Conservation (phyloP, 2,888 invertebrate genomes). For the Protodeltote pygarga region DNA sequence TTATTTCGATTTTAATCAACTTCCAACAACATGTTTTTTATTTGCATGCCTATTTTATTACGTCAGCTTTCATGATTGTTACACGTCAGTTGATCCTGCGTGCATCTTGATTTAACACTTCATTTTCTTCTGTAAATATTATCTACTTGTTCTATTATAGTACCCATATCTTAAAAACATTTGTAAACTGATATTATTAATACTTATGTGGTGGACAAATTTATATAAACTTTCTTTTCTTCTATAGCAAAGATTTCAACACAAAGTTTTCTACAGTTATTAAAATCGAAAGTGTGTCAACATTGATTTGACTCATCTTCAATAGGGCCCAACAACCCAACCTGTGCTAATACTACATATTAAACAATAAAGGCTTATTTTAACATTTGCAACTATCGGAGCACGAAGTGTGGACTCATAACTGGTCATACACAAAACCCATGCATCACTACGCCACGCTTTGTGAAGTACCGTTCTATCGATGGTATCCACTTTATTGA, state of each 20-base stretch:
- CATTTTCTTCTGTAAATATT: slow-evolving; percentile 20
- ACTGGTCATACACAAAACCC: slow-evolving; percentile 38
- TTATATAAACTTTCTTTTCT: too few species aligned
- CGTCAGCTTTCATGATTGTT: slow-evolving; percentile 2
- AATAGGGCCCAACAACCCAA: slow-evolving; percentile 33
- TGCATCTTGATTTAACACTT: slow-evolving; percentile 16
- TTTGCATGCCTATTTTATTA: slow-evolving; percentile 1
- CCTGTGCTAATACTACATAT: slow-evolving; percentile 22
- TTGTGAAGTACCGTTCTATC: slow-evolving; percentile 62
- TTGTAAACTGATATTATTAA: too few species aligned
- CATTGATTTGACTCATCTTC: background rate
- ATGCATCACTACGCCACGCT: slow-evolving; percentile 41
- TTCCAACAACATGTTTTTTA: slow-evolving; percentile 33
- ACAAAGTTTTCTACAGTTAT: too few species aligned
- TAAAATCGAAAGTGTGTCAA: background rate
- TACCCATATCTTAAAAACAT: too few species aligned
- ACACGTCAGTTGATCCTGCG: slow-evolving; percentile 1
- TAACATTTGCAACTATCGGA: slow-evolving; percentile 47
- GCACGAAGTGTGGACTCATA: slow-evolving; percentile 38
- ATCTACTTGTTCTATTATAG: slow-evolving; percentile 1
- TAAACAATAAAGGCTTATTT: slow-evolving; percentile 40
- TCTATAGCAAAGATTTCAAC: too few species aligned
- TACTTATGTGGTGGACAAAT: too few species aligned
- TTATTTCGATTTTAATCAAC: slow-evolving; percentile 25
- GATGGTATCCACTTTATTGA: slow-evolving; percentile 67